These are phyloP conservation scores for Urocynchramus pylzowi DNA, from an alignment of 2,113 vertebrate species.

Conservation along the genomic window DNA sequence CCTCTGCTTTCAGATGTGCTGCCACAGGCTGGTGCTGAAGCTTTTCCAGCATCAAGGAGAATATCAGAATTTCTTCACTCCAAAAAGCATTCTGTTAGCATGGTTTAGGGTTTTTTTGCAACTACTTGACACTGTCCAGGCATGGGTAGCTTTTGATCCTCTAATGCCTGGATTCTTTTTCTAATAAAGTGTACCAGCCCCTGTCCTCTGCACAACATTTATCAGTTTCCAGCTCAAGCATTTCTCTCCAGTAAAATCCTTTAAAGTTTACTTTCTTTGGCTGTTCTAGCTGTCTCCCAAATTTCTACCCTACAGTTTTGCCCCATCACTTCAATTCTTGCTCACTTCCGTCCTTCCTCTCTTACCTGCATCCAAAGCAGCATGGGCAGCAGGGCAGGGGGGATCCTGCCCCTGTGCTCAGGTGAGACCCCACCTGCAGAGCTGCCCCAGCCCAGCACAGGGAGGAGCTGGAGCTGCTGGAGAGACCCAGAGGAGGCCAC, in stretches of 20 bases:
- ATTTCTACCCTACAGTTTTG: background rate
- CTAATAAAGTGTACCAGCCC: background rate
- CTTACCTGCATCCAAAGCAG: background rate
- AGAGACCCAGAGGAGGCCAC: background rate
- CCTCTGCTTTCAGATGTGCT: background rate
- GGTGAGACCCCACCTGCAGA: background rate
- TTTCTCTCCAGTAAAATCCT: background rate
- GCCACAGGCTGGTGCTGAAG: background rate
- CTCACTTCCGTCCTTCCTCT: background rate
- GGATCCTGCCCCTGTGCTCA: background rate
- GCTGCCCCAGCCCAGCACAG: background rate
- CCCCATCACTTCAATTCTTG: background rate
- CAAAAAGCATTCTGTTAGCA: background rate
- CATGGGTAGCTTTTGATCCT: background rate
- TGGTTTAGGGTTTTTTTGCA: accelerated
- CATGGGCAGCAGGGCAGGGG: background rate
- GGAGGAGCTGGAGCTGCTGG: background rate
- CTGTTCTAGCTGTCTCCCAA: background rate
- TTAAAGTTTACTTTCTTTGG: background rate
- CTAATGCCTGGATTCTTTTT: background rate
- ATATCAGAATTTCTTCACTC: background rate
- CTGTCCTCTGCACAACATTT: background rate
- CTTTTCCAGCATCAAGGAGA: background rate
- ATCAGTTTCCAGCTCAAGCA: background rate
- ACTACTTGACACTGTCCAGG: background rate